phyloP scores from a whole-genome alignment of 2,797 vertebrate genomes.

The Eupleurogrammus muticus region DNA sequence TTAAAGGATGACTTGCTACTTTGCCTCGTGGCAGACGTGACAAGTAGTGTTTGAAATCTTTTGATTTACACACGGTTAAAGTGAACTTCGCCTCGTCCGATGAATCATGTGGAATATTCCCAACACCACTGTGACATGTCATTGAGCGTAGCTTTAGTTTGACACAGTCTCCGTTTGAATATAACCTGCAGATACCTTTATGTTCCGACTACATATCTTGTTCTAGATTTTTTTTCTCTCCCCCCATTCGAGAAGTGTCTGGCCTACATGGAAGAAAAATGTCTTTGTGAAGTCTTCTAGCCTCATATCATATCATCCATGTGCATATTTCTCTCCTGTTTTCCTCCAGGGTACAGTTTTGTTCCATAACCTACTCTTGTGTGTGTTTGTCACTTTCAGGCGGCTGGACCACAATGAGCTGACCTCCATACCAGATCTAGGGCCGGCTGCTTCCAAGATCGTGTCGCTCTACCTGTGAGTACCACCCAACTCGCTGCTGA shows the following conservation, averaged over 20 bases:
- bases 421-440: slow-evolving; percentile 90
- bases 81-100: slow-evolving; percentile 11
- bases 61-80: slow-evolving; percentile 54
- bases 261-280: not conserved
- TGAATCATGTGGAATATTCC: not conserved
- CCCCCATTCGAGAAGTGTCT: not conserved
- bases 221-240: not conserved
- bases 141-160: not conserved
- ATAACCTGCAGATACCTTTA: too few species aligned
- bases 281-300: not conserved
- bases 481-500: slow-evolving; percentile 34
- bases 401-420: slow-evolving; percentile 93
- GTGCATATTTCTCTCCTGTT: slow-evolving; percentile 5
- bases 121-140: not conserved
- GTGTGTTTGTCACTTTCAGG: slow-evolving; percentile 77
- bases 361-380: slow-evolving; percentile 38
- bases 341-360: not conserved
- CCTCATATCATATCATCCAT: not conserved
- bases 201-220: not conserved
- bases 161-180: not conserved
- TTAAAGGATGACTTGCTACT: slow-evolving; percentile 71
- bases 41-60: slow-evolving; percentile 57
- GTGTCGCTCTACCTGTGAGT: slow-evolving; percentile 93
- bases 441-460: slow-evolving; percentile 82
- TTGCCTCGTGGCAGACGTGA: slow-evolving; percentile 67